Base-by-base conservation (phyloP, 1,140 invertebrate species). In the Acromyrmex heyeri region DNA sequence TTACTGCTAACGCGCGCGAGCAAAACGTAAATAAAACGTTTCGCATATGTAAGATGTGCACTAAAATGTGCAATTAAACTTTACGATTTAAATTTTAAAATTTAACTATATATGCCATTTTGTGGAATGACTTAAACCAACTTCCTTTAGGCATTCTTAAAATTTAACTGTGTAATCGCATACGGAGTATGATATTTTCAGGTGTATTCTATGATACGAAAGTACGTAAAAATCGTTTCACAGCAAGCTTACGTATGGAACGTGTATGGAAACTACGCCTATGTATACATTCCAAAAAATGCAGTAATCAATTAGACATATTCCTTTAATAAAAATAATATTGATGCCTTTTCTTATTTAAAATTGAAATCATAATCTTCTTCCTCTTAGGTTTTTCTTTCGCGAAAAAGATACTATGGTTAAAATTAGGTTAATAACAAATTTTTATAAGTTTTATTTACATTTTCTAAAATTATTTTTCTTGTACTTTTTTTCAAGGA, bases 271-370 rank as follows among this genome's bases (percentile, higher is more conserved):
- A 75, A 62, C 38, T 73, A 61, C n/a, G 6, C n/a, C 21, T 62
- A 75, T 62, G 38, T 83, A 83, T 62, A 70, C 10, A 69, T n/a
- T 27, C 14, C 12, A 62, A 73, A n/a, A 61, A 83, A 83, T 73
- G 48, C n/a, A 62, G 8, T 14, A 61, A 83, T 83, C 67, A 72
- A 59, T 81, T 70, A n/a, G 24, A 82, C 21, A 59, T 44, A 73
- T 59, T 82, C 38, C n/a, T 73, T 44, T 53, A 50, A 21, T 53
- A 18, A 57, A 69, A 24, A 48, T 7, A 34, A 55, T 24, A 38
- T 18, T 21, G 3, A 65, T 34, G 24, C 24, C 2, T 48, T 14
- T 18, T 24, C 3, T 67, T 53, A 16, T 53, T 38, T 38, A 10
- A 14, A 67, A 81, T 44, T 81, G 69, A 69, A 57, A 44, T 24